Evolutionary conservation across 1,140 invertebrate genomes (phyloP).

Genomic region (Eriocheir sinensis): DNA sequence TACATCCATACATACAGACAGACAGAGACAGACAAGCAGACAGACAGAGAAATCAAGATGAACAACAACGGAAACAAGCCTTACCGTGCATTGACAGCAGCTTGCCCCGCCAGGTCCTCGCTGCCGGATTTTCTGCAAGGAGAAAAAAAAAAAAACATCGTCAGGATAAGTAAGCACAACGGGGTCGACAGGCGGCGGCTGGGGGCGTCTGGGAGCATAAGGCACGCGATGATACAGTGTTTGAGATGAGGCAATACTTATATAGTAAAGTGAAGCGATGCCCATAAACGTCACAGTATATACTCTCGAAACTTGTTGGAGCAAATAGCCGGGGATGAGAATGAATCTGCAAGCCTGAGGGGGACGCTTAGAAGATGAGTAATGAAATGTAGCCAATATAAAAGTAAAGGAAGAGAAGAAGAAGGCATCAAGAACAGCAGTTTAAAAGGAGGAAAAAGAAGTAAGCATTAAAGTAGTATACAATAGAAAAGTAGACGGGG

Average conservation of each 20-base stretch:
- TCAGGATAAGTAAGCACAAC: background rate
- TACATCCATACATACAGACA: background rate
- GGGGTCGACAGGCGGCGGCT: background rate
- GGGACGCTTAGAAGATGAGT: too few relatives aligned
- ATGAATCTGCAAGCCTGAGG: too few relatives aligned
- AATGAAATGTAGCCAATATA: background rate
- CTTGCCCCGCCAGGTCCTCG: constrained; percentile 62
- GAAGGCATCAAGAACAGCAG: background rate
- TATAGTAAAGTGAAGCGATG: background rate
- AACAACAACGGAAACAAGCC: background rate
- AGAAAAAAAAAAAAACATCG: background rate
- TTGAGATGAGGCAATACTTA: background rate
- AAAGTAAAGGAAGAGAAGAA: background rate
- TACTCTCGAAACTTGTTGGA: background rate
- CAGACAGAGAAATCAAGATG: background rate
- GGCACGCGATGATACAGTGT: background rate
- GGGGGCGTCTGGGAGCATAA: background rate
- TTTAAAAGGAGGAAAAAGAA: constrained; percentile 2
- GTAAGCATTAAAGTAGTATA: background rate
- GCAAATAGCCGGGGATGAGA: too few relatives aligned
- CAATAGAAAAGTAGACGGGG: background rate
- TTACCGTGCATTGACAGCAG: constrained; percentile 70
- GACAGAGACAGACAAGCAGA: background rate
- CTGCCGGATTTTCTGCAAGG: constrained; percentile 66
- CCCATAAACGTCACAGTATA: background rate